These are phyloP conservation scores for Lamprotornis superbus DNA, from an alignment of 2,113 vertebrate species.

Conservation along the genomic window DNA sequence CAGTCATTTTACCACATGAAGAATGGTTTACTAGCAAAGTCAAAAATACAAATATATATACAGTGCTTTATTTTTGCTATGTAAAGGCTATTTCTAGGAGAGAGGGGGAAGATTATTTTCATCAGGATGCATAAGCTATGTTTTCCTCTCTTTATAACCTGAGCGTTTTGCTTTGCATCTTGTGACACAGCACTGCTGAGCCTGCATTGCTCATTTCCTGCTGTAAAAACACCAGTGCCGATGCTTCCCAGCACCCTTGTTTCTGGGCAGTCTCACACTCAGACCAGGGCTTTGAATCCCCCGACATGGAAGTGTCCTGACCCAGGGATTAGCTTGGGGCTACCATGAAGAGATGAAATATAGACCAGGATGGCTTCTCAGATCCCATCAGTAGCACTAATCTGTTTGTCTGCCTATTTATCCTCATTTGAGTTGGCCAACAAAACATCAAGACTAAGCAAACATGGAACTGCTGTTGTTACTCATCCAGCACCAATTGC, in stretches of 20 bases:
- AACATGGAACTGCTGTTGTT: not conserved
- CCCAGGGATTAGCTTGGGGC: not conserved
- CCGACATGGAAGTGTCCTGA: not conserved
- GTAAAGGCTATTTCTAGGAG: not conserved
- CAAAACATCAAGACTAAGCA: not conserved
- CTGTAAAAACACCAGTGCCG: not conserved
- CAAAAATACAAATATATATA: not conserved
- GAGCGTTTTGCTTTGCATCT: not conserved
- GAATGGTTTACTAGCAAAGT: not conserved
- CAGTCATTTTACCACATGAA: not conserved
- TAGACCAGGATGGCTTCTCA: not conserved
- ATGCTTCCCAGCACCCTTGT: not conserved
- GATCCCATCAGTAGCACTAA: not conserved
- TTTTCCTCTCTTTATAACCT: not conserved
- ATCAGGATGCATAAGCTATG: not conserved
- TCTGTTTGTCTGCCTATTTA: slow-evolving; percentile 19
- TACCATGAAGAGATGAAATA: not conserved
- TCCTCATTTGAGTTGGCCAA: not conserved
- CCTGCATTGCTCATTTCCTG: not conserved
- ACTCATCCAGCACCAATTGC: not conserved
- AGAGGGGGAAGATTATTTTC: not conserved
- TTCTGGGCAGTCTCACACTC: not conserved
- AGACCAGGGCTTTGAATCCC: not conserved
- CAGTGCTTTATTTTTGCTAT: not conserved
- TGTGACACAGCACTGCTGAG: not conserved